These are phyloP conservation scores for Vulpes lagopus DNA, from an alignment of 2,113 vertebrate genomes.

Conservation along the genomic window DNA sequence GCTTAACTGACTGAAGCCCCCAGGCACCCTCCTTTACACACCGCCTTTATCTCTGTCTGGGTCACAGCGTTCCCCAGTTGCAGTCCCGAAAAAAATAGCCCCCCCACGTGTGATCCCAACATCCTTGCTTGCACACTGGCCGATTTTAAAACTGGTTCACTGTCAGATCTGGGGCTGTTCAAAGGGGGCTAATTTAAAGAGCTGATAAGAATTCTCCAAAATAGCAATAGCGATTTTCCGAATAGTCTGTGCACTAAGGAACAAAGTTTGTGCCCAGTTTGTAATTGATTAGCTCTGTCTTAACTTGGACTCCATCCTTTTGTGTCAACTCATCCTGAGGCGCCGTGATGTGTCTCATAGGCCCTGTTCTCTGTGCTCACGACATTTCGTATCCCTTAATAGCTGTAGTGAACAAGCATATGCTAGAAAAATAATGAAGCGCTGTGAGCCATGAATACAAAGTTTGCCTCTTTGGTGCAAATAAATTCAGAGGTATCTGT, in stretches of 20 bases:
- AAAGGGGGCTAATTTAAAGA: not conserved
- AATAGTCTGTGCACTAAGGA: not conserved
- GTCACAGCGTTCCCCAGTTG: not conserved
- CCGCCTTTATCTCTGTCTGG: not conserved
- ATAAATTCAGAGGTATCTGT: not conserved
- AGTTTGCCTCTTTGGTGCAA: not conserved
- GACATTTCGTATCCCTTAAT: not conserved
- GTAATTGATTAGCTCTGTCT: not conserved
- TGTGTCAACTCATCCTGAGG: not conserved
- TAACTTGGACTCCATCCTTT: not conserved
- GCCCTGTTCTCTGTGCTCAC: not conserved
- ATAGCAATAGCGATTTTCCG: not conserved
- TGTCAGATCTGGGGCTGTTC: not conserved
- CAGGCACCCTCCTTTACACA: fast-evolving
- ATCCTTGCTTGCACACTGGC: not conserved
- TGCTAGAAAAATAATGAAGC: not conserved
- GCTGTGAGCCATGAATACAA: not conserved
- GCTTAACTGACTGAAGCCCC: too few species aligned
- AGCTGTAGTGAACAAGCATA: not conserved
- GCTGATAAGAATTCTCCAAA: not conserved
- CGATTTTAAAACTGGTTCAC: not conserved
- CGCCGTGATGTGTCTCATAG: fast-evolving
- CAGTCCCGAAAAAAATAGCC: not conserved
- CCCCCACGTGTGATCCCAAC: fast-evolving
- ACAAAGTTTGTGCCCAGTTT: too few species aligned